phyloP scores from a whole-genome alignment of 2,113 vertebrate genomes.

The Ia io region DNA sequence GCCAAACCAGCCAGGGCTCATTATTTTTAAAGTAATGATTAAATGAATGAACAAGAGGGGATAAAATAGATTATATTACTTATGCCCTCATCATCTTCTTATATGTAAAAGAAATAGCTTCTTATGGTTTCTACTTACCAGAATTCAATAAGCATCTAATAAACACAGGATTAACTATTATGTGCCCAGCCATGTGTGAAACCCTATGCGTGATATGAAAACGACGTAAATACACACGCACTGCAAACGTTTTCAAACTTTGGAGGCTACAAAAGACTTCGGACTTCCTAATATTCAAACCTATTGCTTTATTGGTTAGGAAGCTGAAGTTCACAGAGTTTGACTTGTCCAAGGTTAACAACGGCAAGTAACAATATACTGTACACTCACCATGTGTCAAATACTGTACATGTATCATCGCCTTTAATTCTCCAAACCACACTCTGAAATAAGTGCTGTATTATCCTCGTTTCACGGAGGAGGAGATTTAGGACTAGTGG shows the following conservation, averaged over 20 bases:
- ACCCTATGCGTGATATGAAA: not conserved
- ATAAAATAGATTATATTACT: not conserved
- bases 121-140: not conserved
- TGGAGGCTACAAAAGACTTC: not conserved
- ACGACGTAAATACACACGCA: not conserved
- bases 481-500: not conserved
- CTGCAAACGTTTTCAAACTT: not conserved
- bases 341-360: not conserved
- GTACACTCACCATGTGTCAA: not conserved
- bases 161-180: not conserved
- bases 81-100: not conserved
- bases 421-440: not conserved
- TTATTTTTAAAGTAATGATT: constrained; percentile 11
- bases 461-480: not conserved
- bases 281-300: not conserved
- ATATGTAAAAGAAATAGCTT: not conserved
- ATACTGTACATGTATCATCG: not conserved
- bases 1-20: not conserved
- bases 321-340: not conserved
- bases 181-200: not conserved
- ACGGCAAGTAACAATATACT: not conserved
- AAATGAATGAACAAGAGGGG: not conserved
- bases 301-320: not conserved
- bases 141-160: not conserved
- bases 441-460: not conserved